Percentiles rank a stretch among this genome's conserved stretches.
These are phyloP conservation scores for Schizothorax lantsangensis DNA, from an alignment of 2,797 vertebrate species.

Conservation along the genomic window DNA sequence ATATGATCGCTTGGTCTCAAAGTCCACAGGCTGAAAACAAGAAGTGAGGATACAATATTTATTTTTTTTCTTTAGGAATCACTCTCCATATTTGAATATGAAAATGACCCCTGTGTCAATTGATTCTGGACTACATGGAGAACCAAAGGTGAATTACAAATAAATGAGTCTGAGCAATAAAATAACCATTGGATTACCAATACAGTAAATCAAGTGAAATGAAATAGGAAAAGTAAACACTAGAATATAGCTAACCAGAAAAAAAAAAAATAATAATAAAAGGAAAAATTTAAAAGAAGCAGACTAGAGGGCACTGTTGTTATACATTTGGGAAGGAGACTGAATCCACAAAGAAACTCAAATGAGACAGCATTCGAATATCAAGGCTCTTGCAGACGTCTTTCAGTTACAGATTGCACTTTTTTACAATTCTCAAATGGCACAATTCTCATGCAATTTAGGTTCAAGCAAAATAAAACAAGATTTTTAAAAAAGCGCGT, in stretches of 20 bases:
- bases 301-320: conserved; percentile 78
- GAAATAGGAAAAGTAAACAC: background rate
- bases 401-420: background rate
- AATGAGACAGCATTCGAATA: background rate
- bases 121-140: background rate
- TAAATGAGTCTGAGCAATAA: conserved; percentile 10
- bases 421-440: background rate
- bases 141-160: conserved; percentile 9
- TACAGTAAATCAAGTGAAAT: conserved; percentile 21
- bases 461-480: conserved; percentile 3
- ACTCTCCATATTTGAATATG: conserved; percentile 25
- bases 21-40: conserved; percentile 87
- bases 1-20: conserved; percentile 91
- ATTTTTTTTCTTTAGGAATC: background rate
- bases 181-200: conserved; percentile 26
- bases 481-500: background rate
- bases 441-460: background rate
- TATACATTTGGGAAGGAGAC: conserved; percentile 59
- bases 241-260: background rate
- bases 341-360: conserved; percentile 27
- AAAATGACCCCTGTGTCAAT: conserved; percentile 11
- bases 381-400: conserved; percentile 8
- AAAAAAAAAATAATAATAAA: background rate
- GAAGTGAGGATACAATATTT: background rate
- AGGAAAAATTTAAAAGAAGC: background rate